phyloP scores from a whole-genome alignment of 2,888 invertebrate genomes.

The Caenorhabditis japonica region DNA sequence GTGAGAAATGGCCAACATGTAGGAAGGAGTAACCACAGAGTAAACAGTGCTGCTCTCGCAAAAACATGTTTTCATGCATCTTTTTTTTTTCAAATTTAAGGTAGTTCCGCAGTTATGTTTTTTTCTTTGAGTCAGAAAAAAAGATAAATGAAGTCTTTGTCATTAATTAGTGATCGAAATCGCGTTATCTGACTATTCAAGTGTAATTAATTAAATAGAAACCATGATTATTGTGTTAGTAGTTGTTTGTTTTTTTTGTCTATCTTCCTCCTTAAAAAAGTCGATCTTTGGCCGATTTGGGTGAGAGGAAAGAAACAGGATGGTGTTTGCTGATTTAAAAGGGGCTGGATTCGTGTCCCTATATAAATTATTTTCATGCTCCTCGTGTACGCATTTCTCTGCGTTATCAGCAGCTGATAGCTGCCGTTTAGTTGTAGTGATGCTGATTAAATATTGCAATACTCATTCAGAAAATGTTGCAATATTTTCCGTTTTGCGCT shows the following conservation, averaged over 20 bases:
- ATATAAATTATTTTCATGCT: slow-evolving; percentile 14
- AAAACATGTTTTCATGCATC: too few relatives aligned
- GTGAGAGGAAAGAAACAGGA: slow-evolving; percentile 6
- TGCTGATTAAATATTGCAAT: too few relatives aligned
- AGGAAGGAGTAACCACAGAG: too few relatives aligned
- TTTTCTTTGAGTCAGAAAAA: not conserved
- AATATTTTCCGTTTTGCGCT: slow-evolving; percentile 26
- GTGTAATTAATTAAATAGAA: slow-evolving; percentile 32
- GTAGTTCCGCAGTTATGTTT: too few relatives aligned
- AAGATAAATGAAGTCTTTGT: slow-evolving; percentile 18
- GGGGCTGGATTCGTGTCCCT: not conserved
- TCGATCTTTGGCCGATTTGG: slow-evolving; percentile 32
- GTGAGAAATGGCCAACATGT: too few relatives aligned
- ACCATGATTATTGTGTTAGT: not conserved
- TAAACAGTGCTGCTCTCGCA: too few relatives aligned
- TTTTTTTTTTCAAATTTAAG: too few relatives aligned
- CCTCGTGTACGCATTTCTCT: not conserved
- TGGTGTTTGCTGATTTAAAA: not conserved
- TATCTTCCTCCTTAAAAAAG: not conserved
- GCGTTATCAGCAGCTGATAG: slow-evolving; percentile 6
- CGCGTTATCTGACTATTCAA: slow-evolving; percentile 13
- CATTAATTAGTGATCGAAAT: slow-evolving; percentile 2
- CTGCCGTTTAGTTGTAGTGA: not conserved
- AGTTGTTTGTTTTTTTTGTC: not conserved
- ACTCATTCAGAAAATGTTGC: slow-evolving; percentile 25